A percentile compares a stretch with the other conserved stretches of the same genome.
Conservation (phyloP, 1,140 invertebrate genomes). For the Eurosta solidaginis region DNA sequence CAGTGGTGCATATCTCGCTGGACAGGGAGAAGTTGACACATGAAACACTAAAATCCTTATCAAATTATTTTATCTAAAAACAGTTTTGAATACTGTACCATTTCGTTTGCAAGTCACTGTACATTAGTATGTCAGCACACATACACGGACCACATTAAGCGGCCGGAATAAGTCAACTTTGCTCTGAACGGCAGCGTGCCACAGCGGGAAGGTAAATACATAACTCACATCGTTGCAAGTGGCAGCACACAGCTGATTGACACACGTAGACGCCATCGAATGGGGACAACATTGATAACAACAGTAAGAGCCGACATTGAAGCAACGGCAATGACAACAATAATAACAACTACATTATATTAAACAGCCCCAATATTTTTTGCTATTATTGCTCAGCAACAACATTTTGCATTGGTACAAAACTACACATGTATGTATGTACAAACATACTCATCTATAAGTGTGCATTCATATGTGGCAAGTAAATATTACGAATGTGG, state of each 20-base stretch:
- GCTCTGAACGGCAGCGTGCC: not conserved
- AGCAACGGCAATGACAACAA: not conserved
- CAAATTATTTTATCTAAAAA: too few relatives aligned
- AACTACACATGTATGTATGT: not conserved
- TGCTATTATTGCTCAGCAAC: not conserved
- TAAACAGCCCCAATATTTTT: not conserved
- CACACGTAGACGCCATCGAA: not conserved
- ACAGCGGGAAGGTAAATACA: not conserved
- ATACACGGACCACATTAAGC: constrained; percentile 1
- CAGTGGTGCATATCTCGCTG: too few relatives aligned
- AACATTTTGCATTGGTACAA: not conserved
- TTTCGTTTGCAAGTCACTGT: too few relatives aligned
- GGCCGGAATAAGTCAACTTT: not conserved
- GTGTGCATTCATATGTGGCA: not conserved
- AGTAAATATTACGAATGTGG: not conserved
- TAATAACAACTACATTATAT: too few relatives aligned
- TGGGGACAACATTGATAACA: not conserved
- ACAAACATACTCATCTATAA: too few relatives aligned
- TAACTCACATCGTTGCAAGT: not conserved
- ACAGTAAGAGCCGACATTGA: not conserved
- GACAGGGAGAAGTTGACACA: too few relatives aligned
- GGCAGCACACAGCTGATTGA: not conserved
- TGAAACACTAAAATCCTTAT: too few relatives aligned
- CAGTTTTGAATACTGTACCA: too few relatives aligned
- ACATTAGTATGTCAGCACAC: too few relatives aligned